Base-by-base conservation (phyloP, 2,797 vertebrate genomes). In the Fratercula arctica region DNA sequence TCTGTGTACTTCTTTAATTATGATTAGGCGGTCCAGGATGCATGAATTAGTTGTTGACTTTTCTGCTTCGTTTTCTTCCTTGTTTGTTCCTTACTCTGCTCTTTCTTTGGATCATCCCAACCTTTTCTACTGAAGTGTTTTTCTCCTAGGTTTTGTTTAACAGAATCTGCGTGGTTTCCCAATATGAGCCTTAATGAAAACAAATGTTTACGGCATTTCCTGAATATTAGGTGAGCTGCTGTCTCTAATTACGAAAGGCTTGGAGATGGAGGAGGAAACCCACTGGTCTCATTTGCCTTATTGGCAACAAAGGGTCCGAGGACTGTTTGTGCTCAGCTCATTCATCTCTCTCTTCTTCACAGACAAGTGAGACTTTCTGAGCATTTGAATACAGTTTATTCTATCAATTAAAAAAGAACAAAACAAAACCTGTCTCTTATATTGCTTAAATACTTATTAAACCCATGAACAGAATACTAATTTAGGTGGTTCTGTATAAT, bases 381-480 rank as follows among this genome's bases (percentile, higher is more conserved):
- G 89, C 87, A 56, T 91, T 87, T 92, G 73, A 96, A 96, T 94
- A 94, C 95, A 95, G 95, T 96, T 97, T 94, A 96, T 96, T 97
- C 93, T 93, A 78, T 93, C 93, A 94, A 93, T 96, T 96, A 94
- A 85, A 95, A 93, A 72, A 87, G 86, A 93, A 96, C 88, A 95
- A 95, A 92, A 95, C 78, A 87, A 95, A 95, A 87, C 92, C 93
- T 89, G 95, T 92, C 90, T 91, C 89, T 91, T 93, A 69, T 72
- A 41, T 94, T 91, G 86, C 82, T 95, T 96, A 95, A 97, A 97
- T 97, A 96, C 76, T 92, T 96, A 95, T 93, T 96, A 96, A 96
- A 72, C 50, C 69, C 82, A 76, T 89, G 90, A 89, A 73, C 25
- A 0, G 96, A 95, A 95, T 97, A 89, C 96, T 96, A 93, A 96